These are phyloP conservation scores for Callitettix versicolor DNA, from an alignment of 1,140 invertebrate genomes.

Conservation along the genomic window DNA sequence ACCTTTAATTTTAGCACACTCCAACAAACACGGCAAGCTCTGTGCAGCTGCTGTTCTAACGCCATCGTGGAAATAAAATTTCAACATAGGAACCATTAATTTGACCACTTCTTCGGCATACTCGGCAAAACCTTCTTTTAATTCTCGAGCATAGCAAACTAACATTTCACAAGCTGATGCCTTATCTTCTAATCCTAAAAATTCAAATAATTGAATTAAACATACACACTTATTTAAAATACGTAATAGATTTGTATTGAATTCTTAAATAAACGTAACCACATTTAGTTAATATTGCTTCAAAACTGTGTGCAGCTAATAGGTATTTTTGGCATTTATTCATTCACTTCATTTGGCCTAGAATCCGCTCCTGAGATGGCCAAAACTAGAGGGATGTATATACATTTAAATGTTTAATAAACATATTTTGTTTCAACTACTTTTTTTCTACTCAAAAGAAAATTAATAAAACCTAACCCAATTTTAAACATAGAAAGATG, in stretches of 20 bases:
- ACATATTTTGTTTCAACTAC: too few species aligned
- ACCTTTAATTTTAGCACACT: conserved; percentile 84
- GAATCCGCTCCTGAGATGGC: too few species aligned
- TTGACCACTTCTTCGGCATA: conserved; percentile 91
- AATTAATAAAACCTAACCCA: too few species aligned
- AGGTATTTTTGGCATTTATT: too few species aligned
- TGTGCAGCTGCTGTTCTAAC: conserved; percentile 87
- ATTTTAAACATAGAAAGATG: too few species aligned
- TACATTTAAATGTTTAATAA: too few species aligned
- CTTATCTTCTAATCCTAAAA: conserved; percentile 88
- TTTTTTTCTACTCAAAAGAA: too few species aligned
- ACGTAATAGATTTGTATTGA: background rate
- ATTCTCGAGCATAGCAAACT: conserved; percentile 93
- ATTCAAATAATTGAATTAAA: conserved; percentile 6
- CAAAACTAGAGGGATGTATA: too few species aligned
- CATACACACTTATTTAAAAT: background rate
- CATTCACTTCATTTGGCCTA: too few species aligned
- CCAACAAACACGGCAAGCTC: conserved; percentile 84
- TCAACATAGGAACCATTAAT: conserved; percentile 92
- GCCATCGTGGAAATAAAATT: conserved; percentile 98
- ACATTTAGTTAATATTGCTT: background rate
- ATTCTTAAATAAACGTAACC: background rate
- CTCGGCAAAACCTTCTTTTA: conserved; percentile 91
- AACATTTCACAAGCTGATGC: conserved; percentile 98
- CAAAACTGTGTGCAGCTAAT: too few species aligned